A percentile compares a stretch with the other conserved stretches of the same genome.
Conservation (phyloP, 1,140 invertebrate genomes). For the Rhyzopertha dominica region DNA sequence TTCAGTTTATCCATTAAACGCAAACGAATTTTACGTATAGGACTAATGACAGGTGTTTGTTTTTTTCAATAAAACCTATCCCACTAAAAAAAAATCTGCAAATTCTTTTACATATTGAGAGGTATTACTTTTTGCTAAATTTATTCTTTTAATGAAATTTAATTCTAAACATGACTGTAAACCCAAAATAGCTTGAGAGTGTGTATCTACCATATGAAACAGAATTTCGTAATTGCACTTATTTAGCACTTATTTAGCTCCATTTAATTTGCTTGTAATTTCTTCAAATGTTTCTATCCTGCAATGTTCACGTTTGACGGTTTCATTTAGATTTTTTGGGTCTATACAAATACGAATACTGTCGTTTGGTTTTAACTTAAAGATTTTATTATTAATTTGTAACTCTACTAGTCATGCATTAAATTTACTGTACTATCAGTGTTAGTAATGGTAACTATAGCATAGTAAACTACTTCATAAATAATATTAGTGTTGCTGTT, state of each 20-base stretch:
- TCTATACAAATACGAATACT: conserved; percentile 16
- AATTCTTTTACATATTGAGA: background rate
- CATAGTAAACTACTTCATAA: background rate
- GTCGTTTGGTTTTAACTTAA: conserved; percentile 25
- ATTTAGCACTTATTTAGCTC: conserved; percentile 2
- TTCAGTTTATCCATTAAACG: conserved; percentile 29
- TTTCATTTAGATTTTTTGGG: conserved; percentile 13
- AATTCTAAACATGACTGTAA: conserved; percentile 9
- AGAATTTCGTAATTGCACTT: conserved; percentile 11
- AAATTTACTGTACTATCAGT: conserved; percentile 5
- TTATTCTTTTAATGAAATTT: conserved; percentile 9
- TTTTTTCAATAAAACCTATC: conserved; percentile 15
- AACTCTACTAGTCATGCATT: conserved; percentile 19
- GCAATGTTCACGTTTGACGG: background rate
- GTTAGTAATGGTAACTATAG: conserved; percentile 8
- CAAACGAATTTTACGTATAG: conserved; percentile 34
- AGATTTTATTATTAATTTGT: conserved; percentile 16
- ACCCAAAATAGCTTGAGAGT: conserved; percentile 7
- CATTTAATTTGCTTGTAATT: conserved; percentile 10
- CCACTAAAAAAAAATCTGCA: conserved; percentile 13
- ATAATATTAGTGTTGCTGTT: conserved; percentile 9
- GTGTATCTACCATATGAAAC: conserved; percentile 10
- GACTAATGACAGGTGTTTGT: conserved; percentile 24
- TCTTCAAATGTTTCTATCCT: conserved; percentile 7
- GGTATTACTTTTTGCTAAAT: conserved; percentile 1